Conservation (phyloP, 2,888 invertebrate species). For the Tetranychus truncatus region DNA sequence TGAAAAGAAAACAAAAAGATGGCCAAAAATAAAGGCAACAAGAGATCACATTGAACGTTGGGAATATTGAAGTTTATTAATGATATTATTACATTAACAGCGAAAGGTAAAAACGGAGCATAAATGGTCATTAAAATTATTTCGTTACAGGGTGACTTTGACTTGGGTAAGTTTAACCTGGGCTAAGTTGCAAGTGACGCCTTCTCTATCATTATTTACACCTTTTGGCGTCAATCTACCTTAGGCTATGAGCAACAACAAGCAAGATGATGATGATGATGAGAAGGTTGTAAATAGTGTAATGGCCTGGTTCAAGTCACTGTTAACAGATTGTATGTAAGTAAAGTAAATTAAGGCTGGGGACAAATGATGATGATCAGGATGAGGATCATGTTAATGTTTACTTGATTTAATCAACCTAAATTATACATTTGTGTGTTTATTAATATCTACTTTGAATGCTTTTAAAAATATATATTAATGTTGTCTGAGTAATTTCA, state of each 20-base stretch:
- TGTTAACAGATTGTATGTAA: background rate
- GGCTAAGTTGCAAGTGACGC: background rate
- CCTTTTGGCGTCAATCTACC: constrained; percentile 1
- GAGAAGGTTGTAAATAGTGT: background rate
- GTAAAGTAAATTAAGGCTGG: background rate
- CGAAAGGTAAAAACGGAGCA: too few relatives aligned
- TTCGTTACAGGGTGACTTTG: background rate
- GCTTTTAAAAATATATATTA: too few relatives aligned
- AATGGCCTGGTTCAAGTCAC: background rate
- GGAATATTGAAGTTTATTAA: too few relatives aligned
- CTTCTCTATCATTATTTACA: constrained; percentile 1
- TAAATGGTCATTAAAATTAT: too few relatives aligned
- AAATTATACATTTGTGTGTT: background rate
- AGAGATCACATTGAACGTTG: too few relatives aligned
- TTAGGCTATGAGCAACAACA: background rate
- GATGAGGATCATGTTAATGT: background rate
- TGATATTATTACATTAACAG: too few relatives aligned
- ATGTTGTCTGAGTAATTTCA: too few relatives aligned
- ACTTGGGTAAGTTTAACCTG: background rate
- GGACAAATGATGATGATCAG: background rate
- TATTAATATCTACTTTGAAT: too few relatives aligned
- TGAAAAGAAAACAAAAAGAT: too few relatives aligned
- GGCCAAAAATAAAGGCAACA: too few relatives aligned
- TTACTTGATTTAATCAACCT: background rate
- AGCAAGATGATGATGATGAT: background rate